These are phyloP conservation scores for Tetragnatha montana DNA, from an alignment of 2,888 invertebrate genomes.

Conservation along the genomic window DNA sequence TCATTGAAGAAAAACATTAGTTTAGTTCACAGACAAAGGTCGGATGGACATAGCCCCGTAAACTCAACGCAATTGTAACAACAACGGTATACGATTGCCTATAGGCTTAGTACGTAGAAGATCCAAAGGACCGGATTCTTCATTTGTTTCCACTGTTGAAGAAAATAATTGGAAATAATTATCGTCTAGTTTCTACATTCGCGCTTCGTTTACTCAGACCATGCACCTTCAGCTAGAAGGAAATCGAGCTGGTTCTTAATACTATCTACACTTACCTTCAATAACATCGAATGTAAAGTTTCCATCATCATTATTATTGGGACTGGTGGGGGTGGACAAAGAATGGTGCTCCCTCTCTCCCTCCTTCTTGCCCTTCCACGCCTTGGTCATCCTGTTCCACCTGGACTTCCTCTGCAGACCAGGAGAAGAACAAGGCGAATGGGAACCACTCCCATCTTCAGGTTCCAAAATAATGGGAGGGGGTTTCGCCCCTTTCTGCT, in stretches of 20 bases:
- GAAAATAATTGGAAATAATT: too few relatives aligned
- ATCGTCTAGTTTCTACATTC: too few relatives aligned
- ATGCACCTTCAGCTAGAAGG: too few relatives aligned
- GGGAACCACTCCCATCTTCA: conserved; percentile 29
- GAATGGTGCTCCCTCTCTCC: conserved; percentile 34
- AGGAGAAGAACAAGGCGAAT: conserved; percentile 74
- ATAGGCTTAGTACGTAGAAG: too few relatives aligned
- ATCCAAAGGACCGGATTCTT: too few relatives aligned
- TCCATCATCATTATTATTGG: conserved; percentile 56
- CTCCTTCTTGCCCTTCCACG: conserved; percentile 55
- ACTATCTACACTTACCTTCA: conserved; percentile 26
- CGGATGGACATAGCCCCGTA: too few relatives aligned
- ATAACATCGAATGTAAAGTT: conserved; percentile 61
- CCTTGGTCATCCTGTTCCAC: conserved; percentile 85
- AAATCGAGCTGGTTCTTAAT: neutral
- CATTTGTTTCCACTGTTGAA: too few relatives aligned
- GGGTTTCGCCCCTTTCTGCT: conserved; percentile 31
- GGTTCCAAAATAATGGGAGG: conserved; percentile 21
- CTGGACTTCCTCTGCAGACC: conserved; percentile 80
- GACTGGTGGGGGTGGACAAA: conserved; percentile 67
- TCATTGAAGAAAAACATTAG: too few relatives aligned
- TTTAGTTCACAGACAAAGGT: too few relatives aligned
- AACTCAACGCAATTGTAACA: too few relatives aligned
- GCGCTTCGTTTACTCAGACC: too few relatives aligned
- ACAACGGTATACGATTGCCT: too few relatives aligned